Percentiles rank a stretch among this genome's conserved stretches.
These are phyloP conservation scores for Amblyraja radiata DNA, from an alignment of 2,797 vertebrate species.

Conservation along the genomic window DNA sequence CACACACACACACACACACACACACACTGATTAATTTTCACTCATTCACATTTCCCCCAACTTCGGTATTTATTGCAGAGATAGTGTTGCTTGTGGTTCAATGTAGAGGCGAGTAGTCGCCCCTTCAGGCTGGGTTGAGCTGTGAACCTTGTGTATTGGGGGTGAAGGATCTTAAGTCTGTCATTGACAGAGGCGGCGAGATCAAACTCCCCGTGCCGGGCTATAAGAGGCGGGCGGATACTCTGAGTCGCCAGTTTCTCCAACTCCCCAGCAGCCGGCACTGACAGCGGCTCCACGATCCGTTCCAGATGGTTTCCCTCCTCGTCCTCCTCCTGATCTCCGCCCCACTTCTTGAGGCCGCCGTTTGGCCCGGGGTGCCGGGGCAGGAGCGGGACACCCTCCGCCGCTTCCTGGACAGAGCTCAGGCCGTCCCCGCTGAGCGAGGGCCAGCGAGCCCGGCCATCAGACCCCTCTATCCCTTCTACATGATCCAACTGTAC, in stretches of 20 bases:
- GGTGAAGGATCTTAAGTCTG: neutral
- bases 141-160: constrained; percentile 23
- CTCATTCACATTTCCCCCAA: too few species aligned
- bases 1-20: too few species aligned
- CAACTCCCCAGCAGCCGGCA: neutral
- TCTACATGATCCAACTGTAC: constrained; percentile 11
- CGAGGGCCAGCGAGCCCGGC: neutral
- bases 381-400: neutral
- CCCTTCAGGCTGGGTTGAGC: neutral
- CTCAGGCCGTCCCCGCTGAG: neutral
- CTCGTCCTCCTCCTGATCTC: neutral
- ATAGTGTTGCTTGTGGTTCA: neutral
- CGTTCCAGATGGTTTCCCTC: neutral
- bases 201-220: neutral
- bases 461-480: neutral
- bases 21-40: too few species aligned
- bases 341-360: neutral
- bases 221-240: neutral
- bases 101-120: neutral
- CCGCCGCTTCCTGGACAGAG: too few species aligned
- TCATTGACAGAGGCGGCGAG: neutral
- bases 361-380: neutral
- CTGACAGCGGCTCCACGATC: neutral
- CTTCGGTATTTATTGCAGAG: too few species aligned
- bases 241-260: neutral